Evolutionary conservation across 2,113 vertebrate genomes (phyloP).

Genomic region (Ornithorhynchus anatinus): DNA sequence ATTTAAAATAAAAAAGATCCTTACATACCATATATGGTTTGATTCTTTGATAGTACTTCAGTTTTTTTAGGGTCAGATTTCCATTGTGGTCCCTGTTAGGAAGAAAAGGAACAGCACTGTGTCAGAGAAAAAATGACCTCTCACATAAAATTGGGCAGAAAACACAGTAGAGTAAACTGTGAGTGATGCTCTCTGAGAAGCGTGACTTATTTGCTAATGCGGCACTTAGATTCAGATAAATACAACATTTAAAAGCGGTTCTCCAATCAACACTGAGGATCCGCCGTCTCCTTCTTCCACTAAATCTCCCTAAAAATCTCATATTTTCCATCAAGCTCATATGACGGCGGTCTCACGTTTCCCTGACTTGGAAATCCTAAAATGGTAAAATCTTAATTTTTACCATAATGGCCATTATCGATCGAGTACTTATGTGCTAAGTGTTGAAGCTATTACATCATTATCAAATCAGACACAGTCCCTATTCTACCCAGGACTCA

Average conservation of each 20-base stretch:
- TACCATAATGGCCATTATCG: neutral
- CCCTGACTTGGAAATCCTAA: neutral
- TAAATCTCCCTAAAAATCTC: neutral
- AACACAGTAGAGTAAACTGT: conserved; percentile 32
- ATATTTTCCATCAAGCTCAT: neutral
- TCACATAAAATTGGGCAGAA: conserved; percentile 52
- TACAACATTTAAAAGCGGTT: neutral
- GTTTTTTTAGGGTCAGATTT: conserved; percentile 61
- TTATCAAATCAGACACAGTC: too few species aligned
- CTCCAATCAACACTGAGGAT: neutral
- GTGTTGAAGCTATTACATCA: too few species aligned
- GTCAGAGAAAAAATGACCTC: conserved; percentile 51
- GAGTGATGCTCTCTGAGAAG: neutral
- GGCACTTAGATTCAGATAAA: neutral
- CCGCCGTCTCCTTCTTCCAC: neutral
- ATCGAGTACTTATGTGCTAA: too few species aligned
- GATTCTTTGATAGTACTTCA: conserved; percentile 71
- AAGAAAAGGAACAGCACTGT: conserved; percentile 32
- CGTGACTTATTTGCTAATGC: neutral
- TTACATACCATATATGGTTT: conserved; percentile 77
- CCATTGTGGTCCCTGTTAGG: conserved; percentile 68
- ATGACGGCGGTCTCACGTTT: too few species aligned
- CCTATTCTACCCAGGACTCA: too few species aligned
- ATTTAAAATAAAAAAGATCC: conserved; percentile 77
- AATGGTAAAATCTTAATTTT: neutral